Evolutionary conservation across 2,113 vertebrate species (phyloP), one percentile per base, ranked within the genome.

Genomic region (Oncorhynchus kisutch): DNA sequence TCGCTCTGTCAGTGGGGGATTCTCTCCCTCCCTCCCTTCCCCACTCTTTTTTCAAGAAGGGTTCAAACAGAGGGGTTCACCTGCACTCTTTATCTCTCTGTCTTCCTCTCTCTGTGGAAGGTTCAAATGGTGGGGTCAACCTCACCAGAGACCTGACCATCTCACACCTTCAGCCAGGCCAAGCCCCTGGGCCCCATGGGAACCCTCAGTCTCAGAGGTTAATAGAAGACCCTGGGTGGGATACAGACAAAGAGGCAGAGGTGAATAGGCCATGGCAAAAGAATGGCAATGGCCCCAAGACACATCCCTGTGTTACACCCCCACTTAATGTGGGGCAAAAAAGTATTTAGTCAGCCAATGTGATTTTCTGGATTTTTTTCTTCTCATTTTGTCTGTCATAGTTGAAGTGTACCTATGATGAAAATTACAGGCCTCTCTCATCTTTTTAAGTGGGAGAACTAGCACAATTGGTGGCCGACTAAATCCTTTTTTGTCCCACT

Each of bases 11-110:
- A 25, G 48, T 34, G 73, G 7, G 31, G n/a, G 25, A 45, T 51
- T 39, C 73, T 64, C 64, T 70, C 70, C 83, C 81, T 74, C 71
- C 27, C 51, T 8, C 71, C 49, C 76, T 68, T 39, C 73, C 45
- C 73, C 13, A 12, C 24, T 39, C 54, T 31, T 14, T 20, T 25
- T 18, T n/a, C 31, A 3, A 31, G 49, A 60, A 11, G 67, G 29
- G 77, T 86, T 88, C 74, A 87, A 87, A 81, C 27, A 31, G 48
- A 29, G 24, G 59, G 73, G 73, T 74, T 75, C 13, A 34, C 34
- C 34, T 34, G 6, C 34, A 34, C 31, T 34, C 31, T 34, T 34
- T 34, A 71, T 74, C 75, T 16, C 81, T 73, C 29, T 1, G 2
- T 81, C 73, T 74, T 34, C 45, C 78, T 78, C 20, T 76, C 74